A percentile compares a stretch with the other conserved stretches of the same genome.
Conservation (phyloP, 2,797 vertebrate species). For the Alosa sapidissima region DNA sequence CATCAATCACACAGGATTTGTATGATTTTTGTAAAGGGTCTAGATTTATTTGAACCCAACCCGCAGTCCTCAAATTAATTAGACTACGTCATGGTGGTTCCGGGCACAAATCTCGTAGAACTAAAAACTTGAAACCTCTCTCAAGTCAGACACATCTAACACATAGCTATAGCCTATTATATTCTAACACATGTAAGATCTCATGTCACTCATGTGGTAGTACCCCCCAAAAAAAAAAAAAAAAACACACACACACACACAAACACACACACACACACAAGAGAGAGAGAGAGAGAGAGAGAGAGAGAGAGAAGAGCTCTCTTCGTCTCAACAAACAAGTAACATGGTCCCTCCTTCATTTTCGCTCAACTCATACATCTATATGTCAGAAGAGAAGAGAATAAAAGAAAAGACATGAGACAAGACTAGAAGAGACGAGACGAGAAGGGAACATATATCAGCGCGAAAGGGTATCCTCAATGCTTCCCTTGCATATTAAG, state of each 20-base stretch:
- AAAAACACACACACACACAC: too few relatives aligned
- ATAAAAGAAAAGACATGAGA: neutral
- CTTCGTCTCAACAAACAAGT: neutral
- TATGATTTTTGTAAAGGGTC: neutral
- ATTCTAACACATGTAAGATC: conserved; percentile 10
- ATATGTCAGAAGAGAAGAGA: neutral
- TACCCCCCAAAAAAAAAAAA: neutral
- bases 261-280: neutral
- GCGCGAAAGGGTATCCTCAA: conserved; percentile 59
- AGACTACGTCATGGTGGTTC: neutral
- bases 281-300: neutral
- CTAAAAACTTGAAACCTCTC: neutral
- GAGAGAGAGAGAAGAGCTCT: neutral
- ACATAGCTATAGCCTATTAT: neutral
- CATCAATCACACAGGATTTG: neutral
- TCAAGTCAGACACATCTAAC: neutral
- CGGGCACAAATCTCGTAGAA: neutral
- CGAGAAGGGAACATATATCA: conserved; percentile 28
- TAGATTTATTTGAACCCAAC: neutral
- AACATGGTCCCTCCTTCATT: too few relatives aligned
- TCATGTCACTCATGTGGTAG: conserved; percentile 14
- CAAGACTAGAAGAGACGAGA: neutral
- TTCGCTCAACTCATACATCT: neutral
- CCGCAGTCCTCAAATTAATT: neutral
- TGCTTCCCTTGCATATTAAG: conserved; percentile 74